Evolutionary conservation across 2,797 vertebrate genomes (phyloP).

Genomic region (Pipistrellus pipistrellus): DNA sequence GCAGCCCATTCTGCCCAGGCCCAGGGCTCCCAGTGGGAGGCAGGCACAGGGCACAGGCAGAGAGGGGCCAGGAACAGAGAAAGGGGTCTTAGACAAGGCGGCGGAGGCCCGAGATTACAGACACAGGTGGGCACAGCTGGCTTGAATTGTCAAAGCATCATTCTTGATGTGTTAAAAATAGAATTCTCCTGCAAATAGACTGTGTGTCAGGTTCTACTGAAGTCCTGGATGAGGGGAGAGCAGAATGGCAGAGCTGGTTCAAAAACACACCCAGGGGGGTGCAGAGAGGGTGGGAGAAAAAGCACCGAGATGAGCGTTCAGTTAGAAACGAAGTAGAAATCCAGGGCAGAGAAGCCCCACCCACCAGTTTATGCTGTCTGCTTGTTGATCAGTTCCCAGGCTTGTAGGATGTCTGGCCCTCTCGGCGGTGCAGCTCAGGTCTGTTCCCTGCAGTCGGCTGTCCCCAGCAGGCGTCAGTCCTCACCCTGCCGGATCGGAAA

Average conservation of each 20-base stretch:
- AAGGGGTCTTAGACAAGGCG: background rate
- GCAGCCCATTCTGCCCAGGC: background rate
- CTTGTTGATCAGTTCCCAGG: background rate
- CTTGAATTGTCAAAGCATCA: background rate
- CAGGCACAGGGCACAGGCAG: background rate
- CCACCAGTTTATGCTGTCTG: background rate
- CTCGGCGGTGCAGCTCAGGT: accelerated
- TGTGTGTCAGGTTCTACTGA: background rate
- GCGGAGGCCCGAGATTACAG: background rate
- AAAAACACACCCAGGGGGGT: background rate
- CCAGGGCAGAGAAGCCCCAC: background rate
- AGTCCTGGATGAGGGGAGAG: background rate
- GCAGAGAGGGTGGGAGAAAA: background rate
- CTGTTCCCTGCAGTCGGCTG: background rate
- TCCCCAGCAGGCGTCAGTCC: accelerated
- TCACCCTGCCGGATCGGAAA: background rate
- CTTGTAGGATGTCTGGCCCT: no score
- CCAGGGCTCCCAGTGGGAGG: background rate
- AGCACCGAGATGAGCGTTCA: background rate
- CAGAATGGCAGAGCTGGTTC: background rate
- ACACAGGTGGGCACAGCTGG: background rate
- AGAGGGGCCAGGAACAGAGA: background rate
- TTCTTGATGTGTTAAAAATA: background rate
- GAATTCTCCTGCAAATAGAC: conserved; percentile 39
- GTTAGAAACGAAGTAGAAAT: background rate